Evolutionary conservation across 2,888 invertebrate genomes (phyloP), one percentile per base, ranked within the genome.

Genomic region (Diarsia mendica): DNA sequence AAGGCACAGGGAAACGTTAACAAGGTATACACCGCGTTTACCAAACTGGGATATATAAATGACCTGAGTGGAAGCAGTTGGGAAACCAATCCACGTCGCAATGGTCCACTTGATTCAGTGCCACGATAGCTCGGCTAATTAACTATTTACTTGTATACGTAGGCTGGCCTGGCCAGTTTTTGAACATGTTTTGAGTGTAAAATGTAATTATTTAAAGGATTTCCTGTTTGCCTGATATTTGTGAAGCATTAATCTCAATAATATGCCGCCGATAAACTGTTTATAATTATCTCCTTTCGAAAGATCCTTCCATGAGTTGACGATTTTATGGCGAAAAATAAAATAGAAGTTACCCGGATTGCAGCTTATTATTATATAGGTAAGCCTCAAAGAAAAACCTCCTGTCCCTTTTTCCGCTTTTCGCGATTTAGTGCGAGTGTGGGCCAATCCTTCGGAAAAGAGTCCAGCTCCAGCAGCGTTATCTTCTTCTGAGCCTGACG

Each of bases 41-140:
- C 89, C 90, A 89, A 90, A 89, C 85, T 84, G 63, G 91, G 90
- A 87, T 84, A 80, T 84, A 87, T 89, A 89, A 90, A 89, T 88
- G 89, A 87, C 83, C 87, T 51, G 74, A 65, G 61, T 67, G 55
- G 75, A 70, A 64, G 72, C 63, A 39, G 72, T 85, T 77, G 77
- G 77, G 84, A 80, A 84, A 84, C 83, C 80, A 80, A 66, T 77
- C 72, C 72, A 80, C 74, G 67, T 84, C 67, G 33, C 53, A 85
- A 77, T 73, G 69, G 70, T 28, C 72, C 70, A 63, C 63, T 72
- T 77, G 84, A 84, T 85, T 67, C 72, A 67, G 71, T 67, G 66
- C 86, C 33, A 77, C 23, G 84, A 85, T 85, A 84, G 72, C 64
- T 10, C 20, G 8, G 6, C 67, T 84, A 84, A 85, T 84, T 85